Evolutionary conservation across 92 coral and sea anemone genomes (phyloP).

Genomic region (Meandrina meandrites): DNA sequence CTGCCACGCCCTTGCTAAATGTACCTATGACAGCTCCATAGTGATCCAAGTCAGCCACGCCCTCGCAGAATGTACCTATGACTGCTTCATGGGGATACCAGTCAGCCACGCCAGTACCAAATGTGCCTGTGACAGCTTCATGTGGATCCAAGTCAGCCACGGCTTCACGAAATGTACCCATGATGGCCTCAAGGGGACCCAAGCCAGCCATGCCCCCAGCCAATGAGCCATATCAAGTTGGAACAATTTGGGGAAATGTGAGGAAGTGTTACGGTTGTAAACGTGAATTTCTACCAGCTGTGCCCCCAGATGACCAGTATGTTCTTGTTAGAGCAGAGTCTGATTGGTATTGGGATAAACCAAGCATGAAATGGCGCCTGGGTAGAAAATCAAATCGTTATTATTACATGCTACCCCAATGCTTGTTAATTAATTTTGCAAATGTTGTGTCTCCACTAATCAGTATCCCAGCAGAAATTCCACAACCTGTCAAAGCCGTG

Average conservation of each 20-base stretch:
- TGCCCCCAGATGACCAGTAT: slow-evolving; percentile 31
- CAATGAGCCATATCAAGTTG: slow-evolving; percentile 47
- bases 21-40: background rate
- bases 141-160: no score
- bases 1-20: slow-evolving; percentile 6
- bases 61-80: background rate
- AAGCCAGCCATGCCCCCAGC: slow-evolving; percentile 47
- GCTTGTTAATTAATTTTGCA: slow-evolving; percentile 13
- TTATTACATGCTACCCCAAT: slow-evolving; percentile 37
- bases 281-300: slow-evolving; percentile 38
- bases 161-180: no score
- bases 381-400: slow-evolving; percentile 27
- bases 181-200: slow-evolving; percentile 24
- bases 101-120: slow-evolving; percentile 1
- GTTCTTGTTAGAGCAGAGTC: slow-evolving; percentile 35
- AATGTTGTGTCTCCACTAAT: slow-evolving; percentile 7
- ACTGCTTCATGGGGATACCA: background rate
- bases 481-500: slow-evolving; percentile 25
- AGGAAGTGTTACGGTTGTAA: slow-evolving; percentile 62
- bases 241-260: slow-evolving; percentile 67
- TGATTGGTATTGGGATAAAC: slow-evolving; percentile 37
- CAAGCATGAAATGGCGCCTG: slow-evolving; percentile 28
- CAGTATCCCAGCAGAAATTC: slow-evolving; percentile 15
- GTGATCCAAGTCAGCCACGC: background rate
- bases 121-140: background rate